Conservation (phyloP, 2,888 invertebrate genomes). For the Lottia gigantea region DNA sequence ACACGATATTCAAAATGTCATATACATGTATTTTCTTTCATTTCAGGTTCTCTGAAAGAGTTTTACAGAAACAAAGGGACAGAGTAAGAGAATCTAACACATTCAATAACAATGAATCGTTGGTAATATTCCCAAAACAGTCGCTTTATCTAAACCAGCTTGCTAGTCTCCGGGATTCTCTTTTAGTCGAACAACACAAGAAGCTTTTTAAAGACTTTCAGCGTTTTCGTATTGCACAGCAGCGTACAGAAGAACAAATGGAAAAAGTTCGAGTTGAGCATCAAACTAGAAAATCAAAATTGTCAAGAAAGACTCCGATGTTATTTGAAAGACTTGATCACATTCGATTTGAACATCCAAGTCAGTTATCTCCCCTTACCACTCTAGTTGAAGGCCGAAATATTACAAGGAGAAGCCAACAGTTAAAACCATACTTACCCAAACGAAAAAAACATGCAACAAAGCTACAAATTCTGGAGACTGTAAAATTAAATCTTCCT, state of each 20-base stretch:
- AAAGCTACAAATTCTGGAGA: conserved; percentile 40
- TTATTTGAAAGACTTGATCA: conserved; percentile 34
- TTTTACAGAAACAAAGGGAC: too few species aligned
- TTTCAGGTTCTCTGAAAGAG: too few species aligned
- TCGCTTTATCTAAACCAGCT: not conserved
- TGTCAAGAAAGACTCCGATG: too few species aligned
- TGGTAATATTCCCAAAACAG: not conserved
- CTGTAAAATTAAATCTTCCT: conserved; percentile 44
- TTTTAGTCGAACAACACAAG: not conserved
- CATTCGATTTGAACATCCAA: not conserved
- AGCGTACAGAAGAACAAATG: not conserved
- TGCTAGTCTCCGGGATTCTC: not conserved
- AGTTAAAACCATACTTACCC: not conserved
- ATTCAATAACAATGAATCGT: too few species aligned
- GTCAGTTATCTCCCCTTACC: not conserved
- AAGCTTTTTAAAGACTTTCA: not conserved
- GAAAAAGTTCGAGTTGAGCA: not conserved
- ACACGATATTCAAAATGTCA: too few species aligned
- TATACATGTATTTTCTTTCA: too few species aligned
- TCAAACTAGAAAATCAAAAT: not conserved
- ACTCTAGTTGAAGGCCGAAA: not conserved
- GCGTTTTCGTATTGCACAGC: not conserved
- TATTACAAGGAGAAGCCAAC: too few species aligned
- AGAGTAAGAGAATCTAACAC: too few species aligned
- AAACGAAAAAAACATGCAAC: not conserved